phyloP scores from a whole-genome alignment of 2,113 vertebrate species.

The Tiliqua scincoides region DNA sequence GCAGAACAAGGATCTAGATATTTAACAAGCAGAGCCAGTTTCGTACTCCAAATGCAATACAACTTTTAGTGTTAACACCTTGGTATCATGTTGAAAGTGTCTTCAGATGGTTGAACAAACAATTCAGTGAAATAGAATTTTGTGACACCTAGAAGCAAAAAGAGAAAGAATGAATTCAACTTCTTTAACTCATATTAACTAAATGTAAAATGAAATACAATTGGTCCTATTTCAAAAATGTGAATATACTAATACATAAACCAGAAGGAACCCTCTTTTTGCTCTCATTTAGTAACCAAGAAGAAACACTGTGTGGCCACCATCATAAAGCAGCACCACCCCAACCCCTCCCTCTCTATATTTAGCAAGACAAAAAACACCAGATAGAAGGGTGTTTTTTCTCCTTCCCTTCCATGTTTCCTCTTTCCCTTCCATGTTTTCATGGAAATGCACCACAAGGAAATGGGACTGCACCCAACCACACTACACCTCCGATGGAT shows the following conservation, averaged over 20 bases:
- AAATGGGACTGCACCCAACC: no score
- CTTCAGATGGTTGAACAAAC: slow-evolving; percentile 74
- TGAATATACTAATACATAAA: not conserved
- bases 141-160: slow-evolving; percentile 79
- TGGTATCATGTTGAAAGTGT: slow-evolving; percentile 68
- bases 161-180: not conserved
- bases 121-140: slow-evolving; percentile 93
- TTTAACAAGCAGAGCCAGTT: slow-evolving; percentile 1
- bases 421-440: no score
- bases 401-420: no score
- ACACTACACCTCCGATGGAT: not conserved
- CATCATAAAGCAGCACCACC: not conserved
- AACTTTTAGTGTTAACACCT: slow-evolving; percentile 70
- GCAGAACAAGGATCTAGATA: not conserved
- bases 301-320: not conserved
- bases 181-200: not conserved
- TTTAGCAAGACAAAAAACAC: not conserved
- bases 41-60: slow-evolving; percentile 19
- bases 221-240: not conserved
- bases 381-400: no score
- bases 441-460: no score
- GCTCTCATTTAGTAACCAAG: not conserved
- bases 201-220: not conserved
- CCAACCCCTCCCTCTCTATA: not conserved
- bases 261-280: not conserved